Evolutionary conservation across 1,140 invertebrate genomes (phyloP).

Genomic region (Berghia stephanieae): DNA sequence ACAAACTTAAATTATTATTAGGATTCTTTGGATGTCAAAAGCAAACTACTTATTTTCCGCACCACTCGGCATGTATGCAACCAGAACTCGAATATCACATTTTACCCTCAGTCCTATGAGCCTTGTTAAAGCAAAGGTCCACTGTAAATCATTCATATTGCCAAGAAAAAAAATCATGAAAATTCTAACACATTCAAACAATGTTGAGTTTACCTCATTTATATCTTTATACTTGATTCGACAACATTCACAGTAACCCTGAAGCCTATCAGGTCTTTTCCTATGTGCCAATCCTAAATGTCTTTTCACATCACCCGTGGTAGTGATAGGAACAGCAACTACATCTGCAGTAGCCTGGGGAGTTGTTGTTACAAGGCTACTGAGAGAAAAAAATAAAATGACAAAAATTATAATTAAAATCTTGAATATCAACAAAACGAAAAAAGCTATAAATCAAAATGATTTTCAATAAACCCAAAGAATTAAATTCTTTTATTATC

Average conservation of each 20-base stretch:
- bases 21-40: no score
- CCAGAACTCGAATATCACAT: no score
- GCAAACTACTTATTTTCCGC: no score
- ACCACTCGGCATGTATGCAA: no score
- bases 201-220: slow-evolving; percentile 55
- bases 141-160: no score
- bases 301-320: slow-evolving; percentile 49
- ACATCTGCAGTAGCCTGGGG: background rate
- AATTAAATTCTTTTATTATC: no score
- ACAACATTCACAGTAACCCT: slow-evolving; percentile 62
- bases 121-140: no score
- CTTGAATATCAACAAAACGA: background rate
- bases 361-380: background rate
- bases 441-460: background rate
- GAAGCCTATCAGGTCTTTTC: slow-evolving; percentile 42
- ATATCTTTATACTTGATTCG: slow-evolving; percentile 53
- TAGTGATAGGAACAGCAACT: slow-evolving; percentile 46
- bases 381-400: background rate
- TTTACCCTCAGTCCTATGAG: no score
- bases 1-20: no score
- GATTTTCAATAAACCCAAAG: background rate
- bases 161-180: no score
- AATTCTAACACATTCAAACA: no score
- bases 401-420: background rate
- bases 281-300: slow-evolving; percentile 14